Conservation (phyloP, 2,797 vertebrate species). For the Siniperca obscura region DNA sequence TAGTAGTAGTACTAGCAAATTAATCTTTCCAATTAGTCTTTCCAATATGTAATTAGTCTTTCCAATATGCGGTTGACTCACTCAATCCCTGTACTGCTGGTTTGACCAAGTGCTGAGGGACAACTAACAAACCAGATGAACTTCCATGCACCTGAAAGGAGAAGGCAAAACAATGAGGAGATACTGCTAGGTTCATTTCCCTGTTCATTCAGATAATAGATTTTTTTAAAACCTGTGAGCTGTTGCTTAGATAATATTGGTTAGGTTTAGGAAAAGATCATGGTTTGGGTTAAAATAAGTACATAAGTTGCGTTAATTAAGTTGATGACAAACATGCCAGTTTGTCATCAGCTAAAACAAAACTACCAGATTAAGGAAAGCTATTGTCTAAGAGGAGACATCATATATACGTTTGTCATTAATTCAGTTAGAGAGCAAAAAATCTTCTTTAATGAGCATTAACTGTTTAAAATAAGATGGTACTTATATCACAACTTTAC, state of each 20-base stretch:
- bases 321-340: neutral
- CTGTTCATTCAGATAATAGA: constrained; percentile 72
- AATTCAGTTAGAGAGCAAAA: neutral
- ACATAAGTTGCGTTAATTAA: too few relatives aligned
- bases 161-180: constrained; percentile 38
- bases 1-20: constrained; percentile 57
- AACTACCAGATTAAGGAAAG: too few relatives aligned
- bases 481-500: neutral
- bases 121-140: constrained; percentile 62
- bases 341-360: neutral
- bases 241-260: constrained; percentile 61
- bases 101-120: constrained; percentile 70
- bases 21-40: constrained; percentile 59
- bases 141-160: constrained; percentile 56
- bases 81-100: constrained; percentile 51
- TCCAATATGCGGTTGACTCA: constrained; percentile 63
- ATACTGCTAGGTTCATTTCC: constrained; percentile 61
- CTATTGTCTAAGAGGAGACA: too few relatives aligned
- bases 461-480: neutral
- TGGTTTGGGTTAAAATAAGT: too few relatives aligned
- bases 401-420: neutral
- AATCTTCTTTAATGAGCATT: neutral
- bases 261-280: too few relatives aligned
- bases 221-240: constrained; percentile 59
- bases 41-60: constrained; percentile 61